These are phyloP conservation scores for Ptychodera flava DNA, from an alignment of 35 echinoderm and acorn worm species.

Conservation along the genomic window DNA sequence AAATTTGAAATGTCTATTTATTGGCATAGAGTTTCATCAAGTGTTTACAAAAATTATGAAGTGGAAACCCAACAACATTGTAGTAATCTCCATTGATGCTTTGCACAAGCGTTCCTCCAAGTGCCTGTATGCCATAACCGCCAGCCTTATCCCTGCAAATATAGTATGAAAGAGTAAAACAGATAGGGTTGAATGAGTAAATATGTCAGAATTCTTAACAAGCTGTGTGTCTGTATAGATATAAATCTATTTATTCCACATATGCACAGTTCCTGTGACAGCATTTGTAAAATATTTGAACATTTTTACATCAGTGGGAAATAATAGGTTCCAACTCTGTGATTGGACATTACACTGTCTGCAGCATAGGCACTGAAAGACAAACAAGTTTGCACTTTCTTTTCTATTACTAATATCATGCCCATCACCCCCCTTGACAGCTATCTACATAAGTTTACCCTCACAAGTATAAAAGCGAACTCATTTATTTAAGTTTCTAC, in stretches of 20 bases:
- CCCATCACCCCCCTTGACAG: too few species aligned
- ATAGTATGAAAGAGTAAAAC: background rate
- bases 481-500: too few species aligned
- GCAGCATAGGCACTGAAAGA: background rate
- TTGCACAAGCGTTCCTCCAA: slow-evolving; percentile 85
- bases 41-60: slow-evolving; percentile 83
- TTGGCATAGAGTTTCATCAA: slow-evolving; percentile 22
- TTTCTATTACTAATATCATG: too few species aligned
- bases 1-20: background rate
- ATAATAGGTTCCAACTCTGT: background rate
- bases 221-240: background rate
- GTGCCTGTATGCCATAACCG: slow-evolving; percentile 90
- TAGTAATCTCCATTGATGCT: slow-evolving; percentile 84
- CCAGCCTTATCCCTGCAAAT: slow-evolving; percentile 93
- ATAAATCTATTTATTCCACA: background rate
- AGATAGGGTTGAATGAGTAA: background rate
- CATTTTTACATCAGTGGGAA: too few species aligned
- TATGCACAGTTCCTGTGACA: too few species aligned
- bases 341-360: too few species aligned
- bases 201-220: background rate
- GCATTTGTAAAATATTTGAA: too few species aligned
- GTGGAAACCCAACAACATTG: slow-evolving; percentile 94
- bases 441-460: too few species aligned
- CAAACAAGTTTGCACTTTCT: background rate
- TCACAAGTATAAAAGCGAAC: too few species aligned